Evolutionary conservation across 2,888 invertebrate species (phyloP).

Genomic region (Acanthosepion esculentum): DNA sequence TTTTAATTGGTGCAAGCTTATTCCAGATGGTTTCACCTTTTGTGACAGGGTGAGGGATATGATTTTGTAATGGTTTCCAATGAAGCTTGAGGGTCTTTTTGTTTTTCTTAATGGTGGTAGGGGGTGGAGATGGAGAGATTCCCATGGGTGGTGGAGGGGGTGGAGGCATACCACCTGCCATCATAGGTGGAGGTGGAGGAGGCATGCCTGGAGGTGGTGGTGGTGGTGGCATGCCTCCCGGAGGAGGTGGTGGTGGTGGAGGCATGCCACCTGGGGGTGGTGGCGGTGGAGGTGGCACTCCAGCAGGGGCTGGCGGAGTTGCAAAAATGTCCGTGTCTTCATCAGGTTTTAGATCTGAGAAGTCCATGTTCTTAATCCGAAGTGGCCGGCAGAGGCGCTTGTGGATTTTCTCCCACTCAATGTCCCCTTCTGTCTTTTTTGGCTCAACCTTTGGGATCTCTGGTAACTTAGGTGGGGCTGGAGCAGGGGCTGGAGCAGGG

Average conservation of each 20-base stretch:
- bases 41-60: conserved; percentile 59
- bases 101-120: conserved; percentile 77
- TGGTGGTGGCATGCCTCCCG: conserved; percentile 56
- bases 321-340: conserved; percentile 85
- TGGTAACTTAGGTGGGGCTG: conserved; percentile 58
- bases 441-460: conserved; percentile 72
- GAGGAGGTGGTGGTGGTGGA: conserved; percentile 58
- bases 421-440: conserved; percentile 92
- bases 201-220: conserved; percentile 55
- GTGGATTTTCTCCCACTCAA: conserved; percentile 93
- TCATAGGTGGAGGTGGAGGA: conserved; percentile 60
- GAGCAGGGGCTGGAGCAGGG: conserved; percentile 10
- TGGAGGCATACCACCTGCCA: conserved; percentile 56
- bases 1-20: conserved; percentile 79
- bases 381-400: conserved; percentile 78
- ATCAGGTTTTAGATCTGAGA: conserved; percentile 91
- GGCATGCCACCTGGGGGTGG: conserved; percentile 60
- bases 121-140: conserved; percentile 58
- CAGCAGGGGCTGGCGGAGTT: conserved; percentile 76
- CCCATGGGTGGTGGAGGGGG: conserved; percentile 58
- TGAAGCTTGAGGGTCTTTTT: conserved; percentile 97
- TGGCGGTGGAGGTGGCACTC: conserved; percentile 63
- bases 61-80: conserved; percentile 87
- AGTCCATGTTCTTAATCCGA: conserved; percentile 93
- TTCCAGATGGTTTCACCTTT: conserved; percentile 72